Evolutionary conservation across 2,113 vertebrate genomes (phyloP).

Genomic region (Petaurus breviceps): DNA sequence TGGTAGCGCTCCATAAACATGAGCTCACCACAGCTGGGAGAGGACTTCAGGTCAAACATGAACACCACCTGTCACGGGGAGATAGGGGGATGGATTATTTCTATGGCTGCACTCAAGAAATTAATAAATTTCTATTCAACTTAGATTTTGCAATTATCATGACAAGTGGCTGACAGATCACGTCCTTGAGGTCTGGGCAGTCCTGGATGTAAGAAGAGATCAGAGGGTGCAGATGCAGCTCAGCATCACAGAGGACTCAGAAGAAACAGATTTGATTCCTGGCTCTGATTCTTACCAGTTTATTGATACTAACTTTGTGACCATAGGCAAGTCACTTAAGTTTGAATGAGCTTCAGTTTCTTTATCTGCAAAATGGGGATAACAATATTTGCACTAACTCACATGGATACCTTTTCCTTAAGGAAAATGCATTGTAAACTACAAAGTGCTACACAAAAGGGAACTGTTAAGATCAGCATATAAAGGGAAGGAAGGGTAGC

Average conservation of each 20-base stretch:
- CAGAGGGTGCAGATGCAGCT: neutral
- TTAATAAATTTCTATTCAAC: neutral
- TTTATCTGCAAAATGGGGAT: neutral
- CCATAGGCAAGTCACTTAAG: neutral
- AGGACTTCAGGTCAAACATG: conserved; percentile 90
- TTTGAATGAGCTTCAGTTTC: neutral
- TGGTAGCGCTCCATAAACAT: conserved; percentile 95
- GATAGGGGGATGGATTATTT: neutral
- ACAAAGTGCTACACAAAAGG: no score
- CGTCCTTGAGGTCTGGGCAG: neutral
- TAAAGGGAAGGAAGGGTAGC: neutral
- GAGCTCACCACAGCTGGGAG: conserved; percentile 90
- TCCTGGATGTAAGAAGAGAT: neutral
- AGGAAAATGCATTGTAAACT: no score
- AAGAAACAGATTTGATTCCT: neutral
- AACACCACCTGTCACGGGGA: conserved; percentile 88
- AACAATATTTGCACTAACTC: neutral
- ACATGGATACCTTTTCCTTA: no score
- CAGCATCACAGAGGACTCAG: neutral
- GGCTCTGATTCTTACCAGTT: neutral
- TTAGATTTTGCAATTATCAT: neutral
- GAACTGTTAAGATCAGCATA: no score
- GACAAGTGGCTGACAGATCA: neutral
- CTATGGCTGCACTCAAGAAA: neutral
- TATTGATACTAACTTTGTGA: neutral